Conservation (phyloP, 2,888 invertebrate species). For the Gryllus longicercus region DNA sequence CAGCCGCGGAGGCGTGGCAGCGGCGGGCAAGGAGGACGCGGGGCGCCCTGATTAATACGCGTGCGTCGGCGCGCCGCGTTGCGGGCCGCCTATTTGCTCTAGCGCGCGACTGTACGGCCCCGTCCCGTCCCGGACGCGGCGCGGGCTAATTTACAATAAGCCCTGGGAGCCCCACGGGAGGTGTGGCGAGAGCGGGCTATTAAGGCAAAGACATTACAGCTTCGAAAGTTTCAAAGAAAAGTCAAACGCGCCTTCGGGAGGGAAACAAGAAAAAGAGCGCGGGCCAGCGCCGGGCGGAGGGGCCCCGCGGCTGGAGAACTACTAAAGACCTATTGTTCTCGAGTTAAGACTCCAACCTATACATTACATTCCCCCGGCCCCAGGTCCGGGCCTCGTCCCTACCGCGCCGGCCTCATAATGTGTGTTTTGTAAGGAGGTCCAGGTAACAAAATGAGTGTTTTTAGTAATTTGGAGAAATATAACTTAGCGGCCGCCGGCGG, state of each 20-base stretch:
- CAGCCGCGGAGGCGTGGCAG: too few species aligned
- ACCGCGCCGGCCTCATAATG: background rate
- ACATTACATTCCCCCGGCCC: slow-evolving; percentile 2
- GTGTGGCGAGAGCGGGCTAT: background rate
- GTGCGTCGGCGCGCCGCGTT: background rate
- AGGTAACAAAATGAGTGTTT: slow-evolving; percentile 17
- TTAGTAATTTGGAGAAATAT: slow-evolving; percentile 17
- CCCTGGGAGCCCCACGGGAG: slow-evolving; percentile 1
- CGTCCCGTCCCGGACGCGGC: background rate
- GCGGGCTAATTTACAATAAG: slow-evolving; percentile 8
- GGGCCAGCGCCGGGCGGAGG: background rate
- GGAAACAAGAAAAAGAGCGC: background rate
- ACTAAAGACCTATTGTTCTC: slow-evolving; percentile 17
- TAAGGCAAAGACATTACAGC: slow-evolving; percentile 17
- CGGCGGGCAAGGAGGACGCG: too few species aligned
- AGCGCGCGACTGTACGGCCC: background rate
- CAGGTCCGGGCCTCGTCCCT: background rate
- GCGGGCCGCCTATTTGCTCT: background rate
- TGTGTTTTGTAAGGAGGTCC: slow-evolving; percentile 17
- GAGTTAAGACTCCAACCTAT: slow-evolving; percentile 17
- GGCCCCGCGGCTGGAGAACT: background rate
- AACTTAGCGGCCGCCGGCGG: background rate
- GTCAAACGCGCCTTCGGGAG: background rate
- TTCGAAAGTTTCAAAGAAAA: background rate
- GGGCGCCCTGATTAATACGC: too few species aligned